Percentiles rank a stretch among this genome's conserved stretches.
Conservation (phyloP, 2,113 vertebrate genomes). For the Epinephelus lanceolatus region DNA sequence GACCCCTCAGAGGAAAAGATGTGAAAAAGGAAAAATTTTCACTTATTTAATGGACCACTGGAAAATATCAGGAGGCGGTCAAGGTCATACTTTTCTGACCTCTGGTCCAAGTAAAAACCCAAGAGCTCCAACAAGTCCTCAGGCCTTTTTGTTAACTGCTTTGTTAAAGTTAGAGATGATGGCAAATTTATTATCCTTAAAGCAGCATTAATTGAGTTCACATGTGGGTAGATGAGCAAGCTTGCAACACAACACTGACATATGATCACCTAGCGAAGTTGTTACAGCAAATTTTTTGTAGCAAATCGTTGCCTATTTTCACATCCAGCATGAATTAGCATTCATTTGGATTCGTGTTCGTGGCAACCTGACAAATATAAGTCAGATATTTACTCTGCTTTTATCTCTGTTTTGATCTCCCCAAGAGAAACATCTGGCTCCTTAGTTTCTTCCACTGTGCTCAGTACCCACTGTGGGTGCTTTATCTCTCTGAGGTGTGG, state of each 20-base stretch:
- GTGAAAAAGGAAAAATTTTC: slow-evolving; percentile 46
- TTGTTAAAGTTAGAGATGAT: neutral
- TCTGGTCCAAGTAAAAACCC: slow-evolving; percentile 15
- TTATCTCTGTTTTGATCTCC: slow-evolving; percentile 13
- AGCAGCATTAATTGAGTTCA: neutral
- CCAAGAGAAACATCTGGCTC: neutral
- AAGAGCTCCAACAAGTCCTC: neutral
- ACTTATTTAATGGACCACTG: slow-evolving; percentile 30
- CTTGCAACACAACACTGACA: slow-evolving; percentile 3
- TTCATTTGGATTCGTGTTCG: neutral
- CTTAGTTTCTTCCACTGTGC: neutral
- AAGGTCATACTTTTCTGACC: slow-evolving; percentile 39
- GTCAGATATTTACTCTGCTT: neutral
- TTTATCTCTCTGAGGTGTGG: neutral
- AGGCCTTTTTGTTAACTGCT: neutral
- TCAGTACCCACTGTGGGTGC: neutral
- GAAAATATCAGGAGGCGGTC: slow-evolving; percentile 23
- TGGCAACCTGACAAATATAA: neutral
- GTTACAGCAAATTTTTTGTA: neutral
- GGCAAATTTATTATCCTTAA: neutral
- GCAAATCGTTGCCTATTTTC: slow-evolving; percentile 2
- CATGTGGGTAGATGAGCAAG: neutral
- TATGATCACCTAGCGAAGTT: neutral
- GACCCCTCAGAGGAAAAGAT: slow-evolving; percentile 28
- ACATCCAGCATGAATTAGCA: slow-evolving; percentile 11